Evolutionary conservation across 2,113 vertebrate genomes (phyloP).

Genomic region (Brachyhypopomus gauderio): DNA sequence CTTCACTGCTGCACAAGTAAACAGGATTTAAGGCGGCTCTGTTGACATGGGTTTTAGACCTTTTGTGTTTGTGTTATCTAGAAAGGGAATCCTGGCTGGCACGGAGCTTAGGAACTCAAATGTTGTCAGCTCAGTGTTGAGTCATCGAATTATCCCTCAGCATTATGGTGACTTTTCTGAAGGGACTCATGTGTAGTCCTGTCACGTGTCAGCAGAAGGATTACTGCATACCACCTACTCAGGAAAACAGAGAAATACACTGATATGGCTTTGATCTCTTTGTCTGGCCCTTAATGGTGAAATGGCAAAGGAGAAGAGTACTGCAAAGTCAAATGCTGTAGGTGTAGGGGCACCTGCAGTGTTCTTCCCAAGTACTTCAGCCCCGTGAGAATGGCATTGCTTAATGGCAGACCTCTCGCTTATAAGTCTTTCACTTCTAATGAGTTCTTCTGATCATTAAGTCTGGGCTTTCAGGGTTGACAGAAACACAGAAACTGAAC

Average conservation of each 20-base stretch:
- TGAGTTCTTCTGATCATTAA: no score
- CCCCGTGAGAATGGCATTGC: no score
- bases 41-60: neutral
- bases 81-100: neutral
- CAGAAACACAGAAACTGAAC: no score
- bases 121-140: neutral
- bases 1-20: constrained; percentile 33
- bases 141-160: neutral
- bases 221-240: neutral
- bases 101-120: neutral
- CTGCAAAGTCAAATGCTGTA: neutral
- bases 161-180: neutral
- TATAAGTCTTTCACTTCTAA: no score
- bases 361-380: no score
- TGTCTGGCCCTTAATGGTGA: neutral
- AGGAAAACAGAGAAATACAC: neutral
- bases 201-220: neutral
- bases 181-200: neutral
- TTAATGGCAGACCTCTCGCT: no score
- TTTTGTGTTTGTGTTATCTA: neutral
- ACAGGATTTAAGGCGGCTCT: neutral
- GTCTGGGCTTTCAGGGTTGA: no score
- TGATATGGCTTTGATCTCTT: neutral
- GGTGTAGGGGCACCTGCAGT: no score
- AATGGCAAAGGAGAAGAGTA: neutral